These are phyloP conservation scores for Hyposoter dolosus DNA, from an alignment of 2,888 invertebrate genomes.

Conservation along the genomic window DNA sequence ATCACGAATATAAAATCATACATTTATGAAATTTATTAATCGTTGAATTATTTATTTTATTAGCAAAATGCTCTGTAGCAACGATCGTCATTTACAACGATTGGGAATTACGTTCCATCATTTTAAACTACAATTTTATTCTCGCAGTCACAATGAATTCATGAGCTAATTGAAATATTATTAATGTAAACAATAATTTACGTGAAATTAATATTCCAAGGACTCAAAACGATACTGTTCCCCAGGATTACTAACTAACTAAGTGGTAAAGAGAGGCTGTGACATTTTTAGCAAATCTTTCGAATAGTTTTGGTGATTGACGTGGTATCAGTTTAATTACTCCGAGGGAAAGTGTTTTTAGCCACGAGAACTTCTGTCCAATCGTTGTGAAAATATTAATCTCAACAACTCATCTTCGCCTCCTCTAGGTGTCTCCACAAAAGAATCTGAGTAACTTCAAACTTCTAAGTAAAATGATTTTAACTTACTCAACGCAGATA, in stretches of 20 bases:
- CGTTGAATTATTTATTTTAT: neutral
- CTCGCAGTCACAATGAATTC: neutral
- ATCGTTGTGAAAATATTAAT: neutral
- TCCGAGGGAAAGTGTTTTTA: neutral
- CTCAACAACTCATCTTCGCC: neutral
- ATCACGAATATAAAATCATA: constrained; percentile 50
- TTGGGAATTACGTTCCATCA: neutral
- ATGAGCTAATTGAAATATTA: neutral
- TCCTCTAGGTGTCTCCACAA: neutral
- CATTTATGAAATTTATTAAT: neutral
- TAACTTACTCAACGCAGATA: neutral
- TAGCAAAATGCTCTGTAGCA: neutral
- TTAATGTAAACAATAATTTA: neutral
- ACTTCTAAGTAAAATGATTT: neutral
- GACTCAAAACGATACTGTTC: neutral
- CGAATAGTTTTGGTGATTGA: too few species aligned
- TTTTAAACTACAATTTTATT: neutral
- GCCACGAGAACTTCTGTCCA: neutral
- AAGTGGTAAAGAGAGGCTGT: too few species aligned
- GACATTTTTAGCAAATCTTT: too few species aligned
- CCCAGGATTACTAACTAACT: neutral
- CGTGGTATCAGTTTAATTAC: neutral
- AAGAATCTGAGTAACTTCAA: neutral
- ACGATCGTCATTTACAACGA: neutral
- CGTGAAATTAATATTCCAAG: too few species aligned